These are phyloP conservation scores for Agrotis exclamationis DNA, from an alignment of 2,888 invertebrate genomes.

Conservation along the genomic window DNA sequence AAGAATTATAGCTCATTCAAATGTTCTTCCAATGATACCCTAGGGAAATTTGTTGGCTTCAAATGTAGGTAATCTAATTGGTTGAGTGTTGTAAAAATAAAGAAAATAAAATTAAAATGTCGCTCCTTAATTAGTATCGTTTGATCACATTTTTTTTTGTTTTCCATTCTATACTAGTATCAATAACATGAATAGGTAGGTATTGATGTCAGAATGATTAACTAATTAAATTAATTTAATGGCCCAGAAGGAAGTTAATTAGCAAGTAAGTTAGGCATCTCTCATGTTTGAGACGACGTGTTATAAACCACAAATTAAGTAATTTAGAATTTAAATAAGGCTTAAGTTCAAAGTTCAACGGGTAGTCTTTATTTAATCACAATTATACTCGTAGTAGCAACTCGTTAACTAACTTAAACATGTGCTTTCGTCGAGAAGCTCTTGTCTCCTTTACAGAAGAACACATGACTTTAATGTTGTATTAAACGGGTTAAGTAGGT, in stretches of 20 bases:
- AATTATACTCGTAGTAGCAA: neutral
- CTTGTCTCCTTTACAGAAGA: slow-evolving; percentile 1
- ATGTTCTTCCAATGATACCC: slow-evolving; percentile 1
- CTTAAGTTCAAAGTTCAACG: neutral
- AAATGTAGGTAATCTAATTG: slow-evolving; percentile 16
- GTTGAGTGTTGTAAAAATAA: slow-evolving; percentile 15
- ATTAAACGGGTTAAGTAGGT: slow-evolving; percentile 29
- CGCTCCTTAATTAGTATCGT: slow-evolving; percentile 5
- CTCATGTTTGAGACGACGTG: neutral
- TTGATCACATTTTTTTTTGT: neutral
- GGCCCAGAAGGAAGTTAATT: neutral
- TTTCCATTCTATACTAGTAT: neutral
- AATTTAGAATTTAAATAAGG: neutral
- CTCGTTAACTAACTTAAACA: neutral
- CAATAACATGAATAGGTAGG: neutral
- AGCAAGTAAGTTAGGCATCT: slow-evolving; percentile 10
- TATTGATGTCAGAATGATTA: slow-evolving; percentile 5
- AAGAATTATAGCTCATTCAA: neutral
- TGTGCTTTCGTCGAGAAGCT: neutral
- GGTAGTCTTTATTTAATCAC: neutral
- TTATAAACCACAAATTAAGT: slow-evolving; percentile 6
- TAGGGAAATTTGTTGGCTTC: slow-evolving; percentile 4
- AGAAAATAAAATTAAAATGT: slow-evolving; percentile 17
- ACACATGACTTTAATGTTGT: slow-evolving; percentile 4
- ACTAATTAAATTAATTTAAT: slow-evolving; percentile 15